Evolutionary conservation across 2,888 invertebrate genomes (phyloP).

Genomic region (Opisthograptis luteolata): DNA sequence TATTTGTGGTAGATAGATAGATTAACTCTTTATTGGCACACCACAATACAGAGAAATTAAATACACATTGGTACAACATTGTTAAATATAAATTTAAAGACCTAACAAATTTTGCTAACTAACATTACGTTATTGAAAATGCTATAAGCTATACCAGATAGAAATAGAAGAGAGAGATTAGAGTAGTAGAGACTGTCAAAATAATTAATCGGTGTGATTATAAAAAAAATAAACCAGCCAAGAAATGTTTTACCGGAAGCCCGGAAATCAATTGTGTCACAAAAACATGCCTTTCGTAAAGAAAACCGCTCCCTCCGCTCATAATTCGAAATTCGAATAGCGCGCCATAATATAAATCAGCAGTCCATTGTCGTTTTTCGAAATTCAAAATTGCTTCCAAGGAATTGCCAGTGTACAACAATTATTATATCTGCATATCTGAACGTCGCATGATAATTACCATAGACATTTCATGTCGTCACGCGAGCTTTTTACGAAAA

Average conservation of each 20-base stretch:
- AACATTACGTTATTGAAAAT: too few species aligned
- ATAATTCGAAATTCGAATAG: conserved; percentile 11
- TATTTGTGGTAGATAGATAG: too few species aligned
- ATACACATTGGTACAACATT: too few species aligned
- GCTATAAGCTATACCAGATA: too few species aligned
- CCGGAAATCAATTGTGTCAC: not conserved
- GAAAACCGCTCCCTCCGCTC: not conserved
- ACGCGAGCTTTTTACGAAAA: conserved; percentile 37
- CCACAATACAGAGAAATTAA: too few species aligned
- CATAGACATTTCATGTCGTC: conserved; percentile 33
- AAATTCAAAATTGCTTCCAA: conserved; percentile 26
- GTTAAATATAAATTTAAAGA: too few species aligned
- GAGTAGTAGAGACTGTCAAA: too few species aligned
- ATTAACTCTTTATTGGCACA: too few species aligned
- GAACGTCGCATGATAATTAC: conserved; percentile 39
- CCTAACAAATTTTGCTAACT: too few species aligned
- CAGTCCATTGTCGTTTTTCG: conserved; percentile 22
- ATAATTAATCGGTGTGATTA: not conserved
- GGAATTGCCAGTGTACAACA: conserved; percentile 17
- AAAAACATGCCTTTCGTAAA: not conserved
- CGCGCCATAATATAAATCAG: conserved; percentile 30
- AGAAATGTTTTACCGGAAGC: not conserved
- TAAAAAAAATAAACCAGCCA: not conserved
- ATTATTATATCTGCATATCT: conserved; percentile 36
- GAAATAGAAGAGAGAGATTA: too few species aligned